Conservation (phyloP, 2,113 vertebrate genomes). For the Talpa occidentalis region DNA sequence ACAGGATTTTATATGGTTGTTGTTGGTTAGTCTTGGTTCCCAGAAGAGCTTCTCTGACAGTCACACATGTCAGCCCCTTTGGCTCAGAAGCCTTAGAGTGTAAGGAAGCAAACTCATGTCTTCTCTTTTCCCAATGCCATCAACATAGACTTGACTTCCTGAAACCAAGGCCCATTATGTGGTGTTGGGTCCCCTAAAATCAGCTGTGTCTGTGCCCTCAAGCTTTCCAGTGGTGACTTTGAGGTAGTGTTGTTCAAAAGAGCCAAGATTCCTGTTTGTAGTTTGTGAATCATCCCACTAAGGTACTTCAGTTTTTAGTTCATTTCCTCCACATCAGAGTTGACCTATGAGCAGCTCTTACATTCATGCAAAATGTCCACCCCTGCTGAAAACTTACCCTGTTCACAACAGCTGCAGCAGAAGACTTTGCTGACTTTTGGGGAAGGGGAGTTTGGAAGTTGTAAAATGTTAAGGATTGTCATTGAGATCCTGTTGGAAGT, state of each 20-base stretch:
- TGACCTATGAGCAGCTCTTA: background rate
- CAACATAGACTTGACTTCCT: background rate
- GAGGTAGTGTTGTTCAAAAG: background rate
- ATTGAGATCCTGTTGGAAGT: background rate
- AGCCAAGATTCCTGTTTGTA: background rate
- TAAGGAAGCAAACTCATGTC: background rate
- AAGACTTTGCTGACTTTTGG: background rate
- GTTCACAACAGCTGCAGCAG: background rate
- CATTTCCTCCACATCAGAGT: background rate
- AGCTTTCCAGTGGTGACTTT: background rate
- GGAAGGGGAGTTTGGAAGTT: background rate
- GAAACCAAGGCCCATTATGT: background rate
- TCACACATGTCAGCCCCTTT: background rate
- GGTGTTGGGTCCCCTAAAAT: background rate
- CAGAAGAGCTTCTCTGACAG: background rate
- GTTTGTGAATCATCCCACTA: background rate
- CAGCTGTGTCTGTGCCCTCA: background rate
- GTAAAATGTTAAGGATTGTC: constrained; percentile 19
- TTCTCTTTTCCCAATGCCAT: background rate
- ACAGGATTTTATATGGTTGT: background rate
- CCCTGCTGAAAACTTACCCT: background rate
- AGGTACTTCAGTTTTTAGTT: background rate
- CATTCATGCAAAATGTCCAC: background rate
- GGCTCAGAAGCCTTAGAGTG: background rate
- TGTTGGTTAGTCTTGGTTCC: background rate